Percentiles rank a stretch among this genome's conserved stretches.
Evolutionary conservation across 2,113 vertebrate species (phyloP).

Genomic region (Bettongia penicillata): DNA sequence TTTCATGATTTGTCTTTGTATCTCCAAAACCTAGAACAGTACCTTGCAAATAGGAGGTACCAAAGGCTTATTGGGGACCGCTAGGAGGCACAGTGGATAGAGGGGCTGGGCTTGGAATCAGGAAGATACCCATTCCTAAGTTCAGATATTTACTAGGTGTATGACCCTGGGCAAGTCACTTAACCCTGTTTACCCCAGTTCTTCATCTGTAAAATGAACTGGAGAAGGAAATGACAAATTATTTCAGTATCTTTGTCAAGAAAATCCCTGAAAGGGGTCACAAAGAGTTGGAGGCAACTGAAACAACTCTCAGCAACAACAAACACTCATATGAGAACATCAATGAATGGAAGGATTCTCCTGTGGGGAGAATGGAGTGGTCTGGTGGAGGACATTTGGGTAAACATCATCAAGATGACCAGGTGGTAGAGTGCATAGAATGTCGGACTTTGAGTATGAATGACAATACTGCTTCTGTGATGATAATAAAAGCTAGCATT

Average conservation of each 20-base stretch:
- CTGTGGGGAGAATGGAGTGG: not conserved
- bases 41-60: too few species aligned
- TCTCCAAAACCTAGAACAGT: too few species aligned
- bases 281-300: not conserved
- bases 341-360: not conserved
- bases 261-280: not conserved
- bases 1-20: too few species aligned
- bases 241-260: not conserved
- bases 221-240: not conserved
- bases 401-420: not conserved
- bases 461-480: not conserved
- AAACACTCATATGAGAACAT: not conserved
- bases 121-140: not conserved
- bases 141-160: not conserved
- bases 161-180: not conserved
- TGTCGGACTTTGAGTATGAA: not conserved
- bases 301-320: not conserved
- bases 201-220: not conserved
- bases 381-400: not conserved
- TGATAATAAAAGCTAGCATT: not conserved
- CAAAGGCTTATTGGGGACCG: too few species aligned
- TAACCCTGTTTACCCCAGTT: not conserved
- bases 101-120: not conserved
- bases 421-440: not conserved
- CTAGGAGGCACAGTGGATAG: too few species aligned